Conservation (phyloP, 2,113 vertebrate genomes). For the Crotalus viridis region DNA sequence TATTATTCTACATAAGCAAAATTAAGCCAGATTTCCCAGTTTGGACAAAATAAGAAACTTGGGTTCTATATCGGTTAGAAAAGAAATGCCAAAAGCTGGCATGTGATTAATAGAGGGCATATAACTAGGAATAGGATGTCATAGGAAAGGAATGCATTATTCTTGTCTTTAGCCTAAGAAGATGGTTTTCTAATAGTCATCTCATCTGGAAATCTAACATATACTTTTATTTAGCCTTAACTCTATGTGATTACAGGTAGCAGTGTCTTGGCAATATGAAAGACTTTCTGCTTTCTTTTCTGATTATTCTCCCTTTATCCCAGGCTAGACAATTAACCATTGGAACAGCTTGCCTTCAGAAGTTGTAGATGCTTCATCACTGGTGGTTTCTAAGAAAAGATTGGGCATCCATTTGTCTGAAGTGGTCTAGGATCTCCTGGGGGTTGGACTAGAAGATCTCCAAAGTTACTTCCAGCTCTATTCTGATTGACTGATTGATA, state of each 20-base stretch:
- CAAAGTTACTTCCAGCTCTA: neutral
- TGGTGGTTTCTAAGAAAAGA: neutral
- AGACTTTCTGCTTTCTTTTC: neutral
- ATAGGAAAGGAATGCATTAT: neutral
- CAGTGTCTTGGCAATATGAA: neutral
- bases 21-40: neutral
- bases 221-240: neutral
- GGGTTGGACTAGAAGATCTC: neutral
- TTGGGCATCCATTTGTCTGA: neutral
- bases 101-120: neutral
- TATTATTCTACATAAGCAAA: neutral
- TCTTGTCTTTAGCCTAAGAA: neutral
- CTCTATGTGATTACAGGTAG: neutral
- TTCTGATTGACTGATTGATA: neutral
- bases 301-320: neutral
- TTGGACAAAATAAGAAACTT: neutral
- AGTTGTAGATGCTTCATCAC: neutral
- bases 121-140: neutral
- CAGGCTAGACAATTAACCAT: neutral
- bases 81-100: neutral
- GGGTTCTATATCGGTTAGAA: neutral
- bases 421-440: neutral
- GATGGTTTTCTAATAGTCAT: neutral
- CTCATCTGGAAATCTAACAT: neutral
- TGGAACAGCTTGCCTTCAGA: neutral